These are phyloP conservation scores for Dipodomys stephensi DNA, from an alignment of 2,113 vertebrate species.

Conservation along the genomic window DNA sequence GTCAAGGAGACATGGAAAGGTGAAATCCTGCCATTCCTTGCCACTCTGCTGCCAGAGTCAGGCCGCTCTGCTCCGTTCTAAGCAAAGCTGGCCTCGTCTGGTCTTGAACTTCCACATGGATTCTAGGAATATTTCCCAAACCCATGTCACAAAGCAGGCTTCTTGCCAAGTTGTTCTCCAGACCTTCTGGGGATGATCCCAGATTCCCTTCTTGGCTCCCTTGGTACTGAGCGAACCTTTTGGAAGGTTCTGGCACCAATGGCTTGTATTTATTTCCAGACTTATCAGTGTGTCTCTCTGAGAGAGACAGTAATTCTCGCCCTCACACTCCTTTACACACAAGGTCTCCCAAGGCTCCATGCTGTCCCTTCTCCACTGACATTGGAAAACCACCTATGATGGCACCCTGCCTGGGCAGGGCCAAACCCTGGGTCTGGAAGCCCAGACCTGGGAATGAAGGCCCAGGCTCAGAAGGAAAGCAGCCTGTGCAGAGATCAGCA, in stretches of 20 bases:
- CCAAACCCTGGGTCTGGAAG: not conserved
- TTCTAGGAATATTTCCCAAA: slow-evolving; percentile 43
- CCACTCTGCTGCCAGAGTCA: not conserved
- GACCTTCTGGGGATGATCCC: slow-evolving; percentile 12
- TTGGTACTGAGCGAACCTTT: slow-evolving; percentile 13
- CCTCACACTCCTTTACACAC: not conserved
- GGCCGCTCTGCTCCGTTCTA: not conserved
- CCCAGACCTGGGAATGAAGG: not conserved
- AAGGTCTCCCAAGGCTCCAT: not conserved
- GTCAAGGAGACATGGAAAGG: not conserved
- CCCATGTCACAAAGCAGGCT: slow-evolving; percentile 34
- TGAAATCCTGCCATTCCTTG: not conserved
- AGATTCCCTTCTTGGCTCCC: not conserved
- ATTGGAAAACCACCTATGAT: not conserved
- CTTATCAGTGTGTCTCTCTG: not conserved
- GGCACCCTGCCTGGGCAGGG: not conserved
- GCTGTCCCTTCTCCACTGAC: too few relatives aligned
- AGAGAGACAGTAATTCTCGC: not conserved
- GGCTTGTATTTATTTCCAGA: not conserved
- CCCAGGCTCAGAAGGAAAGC: not conserved
- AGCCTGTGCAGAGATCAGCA: not conserved
- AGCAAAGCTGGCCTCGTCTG: not conserved
- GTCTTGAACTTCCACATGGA: slow-evolving; percentile 17
- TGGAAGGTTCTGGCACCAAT: slow-evolving; percentile 42
- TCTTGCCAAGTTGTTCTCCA: slow-evolving; percentile 14